Percentiles rank a stretch among this genome's conserved stretches.
Evolutionary conservation across 2,888 invertebrate species (phyloP).

Genomic region (Leistus spinibarbis): DNA sequence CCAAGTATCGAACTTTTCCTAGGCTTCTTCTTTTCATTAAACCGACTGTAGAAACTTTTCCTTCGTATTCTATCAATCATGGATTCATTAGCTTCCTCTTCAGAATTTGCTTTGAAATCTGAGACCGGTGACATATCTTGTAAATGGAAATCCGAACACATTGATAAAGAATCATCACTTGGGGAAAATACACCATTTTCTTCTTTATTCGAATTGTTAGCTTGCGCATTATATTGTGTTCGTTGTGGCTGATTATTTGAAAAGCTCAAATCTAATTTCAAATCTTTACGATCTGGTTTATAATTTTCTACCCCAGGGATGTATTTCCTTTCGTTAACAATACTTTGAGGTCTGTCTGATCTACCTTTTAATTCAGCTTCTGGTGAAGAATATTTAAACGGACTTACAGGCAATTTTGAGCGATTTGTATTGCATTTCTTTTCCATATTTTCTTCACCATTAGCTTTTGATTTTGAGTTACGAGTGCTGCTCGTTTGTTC

Average conservation of each 20-base stretch:
- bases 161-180: conserved; percentile 72
- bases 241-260: conserved; percentile 35
- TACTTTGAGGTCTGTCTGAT: conserved; percentile 33
- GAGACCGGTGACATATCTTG: conserved; percentile 59
- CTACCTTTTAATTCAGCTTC: conserved; percentile 12
- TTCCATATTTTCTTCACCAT: background rate
- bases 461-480: conserved; percentile 8
- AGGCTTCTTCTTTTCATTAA: conserved; percentile 80
- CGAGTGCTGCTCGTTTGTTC: conserved; percentile 31
- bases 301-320: conserved; percentile 25
- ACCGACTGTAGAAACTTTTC: conserved; percentile 87
- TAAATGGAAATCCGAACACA: conserved; percentile 63
- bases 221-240: background rate
- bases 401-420: conserved; percentile 35
- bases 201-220: conserved; percentile 59
- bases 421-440: background rate
- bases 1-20: conserved; percentile 69
- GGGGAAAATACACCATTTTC: conserved; percentile 62
- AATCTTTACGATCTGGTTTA: conserved; percentile 57
- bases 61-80: conserved; percentile 85
- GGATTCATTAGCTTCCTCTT: conserved; percentile 65
- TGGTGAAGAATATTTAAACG: background rate
- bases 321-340: conserved; percentile 29
- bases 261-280: conserved; percentile 68
- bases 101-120: conserved; percentile 52